Percentiles rank a stretch among this genome's conserved stretches.
Conservation (phyloP, 2,888 invertebrate species). For the Napeogenes sylphis region DNA sequence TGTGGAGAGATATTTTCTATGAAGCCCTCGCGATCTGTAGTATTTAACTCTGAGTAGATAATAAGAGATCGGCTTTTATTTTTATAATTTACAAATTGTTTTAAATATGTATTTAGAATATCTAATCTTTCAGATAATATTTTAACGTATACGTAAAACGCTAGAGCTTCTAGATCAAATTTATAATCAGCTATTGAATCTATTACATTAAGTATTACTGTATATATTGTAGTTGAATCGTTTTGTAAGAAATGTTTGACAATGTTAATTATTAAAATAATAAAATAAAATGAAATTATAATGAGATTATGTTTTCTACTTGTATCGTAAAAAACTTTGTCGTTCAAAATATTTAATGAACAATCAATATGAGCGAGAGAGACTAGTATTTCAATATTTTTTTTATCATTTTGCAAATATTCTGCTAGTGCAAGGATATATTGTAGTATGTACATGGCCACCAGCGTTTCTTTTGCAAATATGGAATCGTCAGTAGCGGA, state of each 20-base stretch:
- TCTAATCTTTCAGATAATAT: conserved; percentile 5
- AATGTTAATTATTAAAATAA: not conserved
- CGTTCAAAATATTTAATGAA: conserved; percentile 11
- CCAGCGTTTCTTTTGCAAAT: conserved; percentile 38
- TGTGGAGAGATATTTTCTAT: not conserved
- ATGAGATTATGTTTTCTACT: conserved; percentile 1
- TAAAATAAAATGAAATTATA: conserved; percentile 8
- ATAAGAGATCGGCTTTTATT: not conserved
- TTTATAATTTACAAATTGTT: not conserved
- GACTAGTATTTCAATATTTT: conserved; percentile 31
- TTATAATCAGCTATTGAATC: not conserved
- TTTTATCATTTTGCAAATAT: conserved; percentile 37
- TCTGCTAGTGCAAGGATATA: conserved; percentile 39
- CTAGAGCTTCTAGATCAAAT: not conserved
- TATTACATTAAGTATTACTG: not conserved
- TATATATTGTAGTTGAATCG: not conserved
- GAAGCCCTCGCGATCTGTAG: not conserved
- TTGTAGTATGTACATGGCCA: conserved; percentile 41
- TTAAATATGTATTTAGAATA: not conserved
- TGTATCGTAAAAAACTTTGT: conserved; percentile 7
- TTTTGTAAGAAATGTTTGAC: not conserved
- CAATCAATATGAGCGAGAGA: conserved; percentile 17
- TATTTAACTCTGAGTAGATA: not conserved
- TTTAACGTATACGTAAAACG: not conserved
- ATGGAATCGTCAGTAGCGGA: conserved; percentile 15